Base-by-base conservation (phyloP, 1,140 invertebrate species). In the Drosophila willistoni region DNA sequence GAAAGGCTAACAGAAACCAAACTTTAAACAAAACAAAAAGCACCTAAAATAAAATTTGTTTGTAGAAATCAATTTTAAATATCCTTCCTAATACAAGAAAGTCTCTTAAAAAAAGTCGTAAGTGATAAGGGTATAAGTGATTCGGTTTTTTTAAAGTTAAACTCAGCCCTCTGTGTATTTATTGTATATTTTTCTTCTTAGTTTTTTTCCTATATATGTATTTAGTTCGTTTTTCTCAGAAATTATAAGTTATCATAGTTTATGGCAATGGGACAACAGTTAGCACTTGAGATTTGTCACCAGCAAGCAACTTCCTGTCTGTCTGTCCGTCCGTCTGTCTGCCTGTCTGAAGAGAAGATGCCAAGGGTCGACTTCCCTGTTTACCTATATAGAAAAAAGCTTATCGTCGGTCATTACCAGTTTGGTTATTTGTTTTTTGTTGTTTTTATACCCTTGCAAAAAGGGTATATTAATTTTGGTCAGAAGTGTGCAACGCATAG, bases 321-420 rank as follows among this genome's bases (percentile, higher is more conserved):
- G 10, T 57, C 55, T 51, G 44, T 62, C 10, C 36, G 10, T 57
- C 55, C 22, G 44, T 51, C 25, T 57, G 75, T 29, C 29, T 36
- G 22, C n/a, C 55, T 12, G 44, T 51, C 25, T 57, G 75, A 77
- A 39, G 56, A 65, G 33, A 60, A 77, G 60, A 72, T 77, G 64
- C 62, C 65, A 79, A 78, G 81, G 79, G 79, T 77, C 56, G 68
- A 68, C 68, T 71, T 75, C 72, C 72, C 64, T 78, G 57, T 78
- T 75, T 71, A 51, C 72, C 19, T 59, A 59, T 59, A 56, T 25
- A 34, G 12, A 19, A 3, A 59, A 34, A 33, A 51, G 39, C 63
- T 56, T 56, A 57, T 57, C 55, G 34, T 56, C 39, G 47, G 67
- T 51, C 19, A 36, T 25, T 17, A 63, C 59, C 54, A 55, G 73